Conservation (phyloP, 2,797 vertebrate genomes). For the Enteromius radiatus region DNA sequence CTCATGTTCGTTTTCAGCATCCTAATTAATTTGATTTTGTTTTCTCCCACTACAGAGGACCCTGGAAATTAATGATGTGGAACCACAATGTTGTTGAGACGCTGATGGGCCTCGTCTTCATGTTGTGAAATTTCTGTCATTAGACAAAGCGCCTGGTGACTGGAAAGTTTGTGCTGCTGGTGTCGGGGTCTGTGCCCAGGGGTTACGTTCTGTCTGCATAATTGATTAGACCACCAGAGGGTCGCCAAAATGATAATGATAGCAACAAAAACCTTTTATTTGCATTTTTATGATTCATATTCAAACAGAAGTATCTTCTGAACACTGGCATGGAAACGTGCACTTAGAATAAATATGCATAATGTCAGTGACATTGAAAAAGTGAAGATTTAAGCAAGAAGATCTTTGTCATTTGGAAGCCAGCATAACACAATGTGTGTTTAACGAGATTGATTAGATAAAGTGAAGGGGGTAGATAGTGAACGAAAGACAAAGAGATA, state of each 20-base stretch:
- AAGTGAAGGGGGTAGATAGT: not conserved
- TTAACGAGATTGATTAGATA: constrained; percentile 26
- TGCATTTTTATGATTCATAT: constrained; percentile 66
- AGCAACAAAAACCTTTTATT: constrained; percentile 63
- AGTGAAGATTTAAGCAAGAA: constrained; percentile 34
- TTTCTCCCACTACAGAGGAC: constrained; percentile 80
- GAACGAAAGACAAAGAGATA: constrained; percentile 8
- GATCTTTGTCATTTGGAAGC: constrained; percentile 28
- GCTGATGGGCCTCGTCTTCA: constrained; percentile 82
- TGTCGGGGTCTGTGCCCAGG: constrained; percentile 71
- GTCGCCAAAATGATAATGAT: constrained; percentile 62
- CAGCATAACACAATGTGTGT: constrained; percentile 11
- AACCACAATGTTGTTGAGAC: constrained; percentile 79
- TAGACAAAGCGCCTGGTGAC: constrained; percentile 83
- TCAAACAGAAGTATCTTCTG: constrained; percentile 49
- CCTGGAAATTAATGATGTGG: constrained; percentile 84
- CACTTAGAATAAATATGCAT: constrained; percentile 47
- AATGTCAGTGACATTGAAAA: constrained; percentile 30
- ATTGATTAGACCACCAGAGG: constrained; percentile 77
- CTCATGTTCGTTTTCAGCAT: constrained; percentile 83
- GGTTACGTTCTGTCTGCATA: constrained; percentile 75
- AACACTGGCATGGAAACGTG: constrained; percentile 38
- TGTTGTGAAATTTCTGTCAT: constrained; percentile 77
- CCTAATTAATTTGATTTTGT: constrained; percentile 88
- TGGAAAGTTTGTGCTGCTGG: constrained; percentile 69